Percentiles rank a stretch among this genome's conserved stretches.
phyloP scores from a whole-genome alignment of 2,113 vertebrate species.

The Muscicapa adusta region DNA sequence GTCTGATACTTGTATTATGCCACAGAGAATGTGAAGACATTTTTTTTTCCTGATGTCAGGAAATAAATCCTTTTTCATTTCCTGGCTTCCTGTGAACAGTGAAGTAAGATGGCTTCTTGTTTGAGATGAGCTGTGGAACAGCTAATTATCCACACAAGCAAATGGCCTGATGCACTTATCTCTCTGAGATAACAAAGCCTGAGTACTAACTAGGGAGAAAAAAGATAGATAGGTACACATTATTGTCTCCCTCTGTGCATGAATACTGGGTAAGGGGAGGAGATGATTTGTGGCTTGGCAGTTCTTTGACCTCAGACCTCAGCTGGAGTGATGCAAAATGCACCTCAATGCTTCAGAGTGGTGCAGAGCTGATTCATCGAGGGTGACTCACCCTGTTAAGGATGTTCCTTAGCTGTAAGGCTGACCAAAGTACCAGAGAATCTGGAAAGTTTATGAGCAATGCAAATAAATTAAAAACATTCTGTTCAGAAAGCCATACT shows the following conservation, averaged over 20 bases:
- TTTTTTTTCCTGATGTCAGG: neutral
- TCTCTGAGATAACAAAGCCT: neutral
- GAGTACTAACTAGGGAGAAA: neutral
- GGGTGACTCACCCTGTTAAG: neutral
- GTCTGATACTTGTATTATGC: neutral
- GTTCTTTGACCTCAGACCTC: neutral
- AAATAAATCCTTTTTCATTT: neutral
- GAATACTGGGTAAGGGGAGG: neutral
- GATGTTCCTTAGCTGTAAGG: neutral
- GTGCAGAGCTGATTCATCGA: neutral
- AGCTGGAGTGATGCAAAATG: neutral
- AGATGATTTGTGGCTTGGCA: neutral
- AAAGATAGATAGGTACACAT: neutral
- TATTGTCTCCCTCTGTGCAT: neutral
- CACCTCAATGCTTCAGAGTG: neutral
- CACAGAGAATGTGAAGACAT: neutral
- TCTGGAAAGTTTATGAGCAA: neutral
- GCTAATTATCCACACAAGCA: neutral
- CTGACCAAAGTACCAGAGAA: neutral
- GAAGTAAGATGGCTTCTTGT: neutral
- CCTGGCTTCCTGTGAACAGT: rapidly evolving
- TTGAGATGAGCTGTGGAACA: neutral
- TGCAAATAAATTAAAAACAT: neutral
- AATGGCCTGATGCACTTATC: neutral
- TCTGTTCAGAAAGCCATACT: neutral